phyloP scores from a whole-genome alignment of 2,888 invertebrate genomes.

The Conomelus anceps region DNA sequence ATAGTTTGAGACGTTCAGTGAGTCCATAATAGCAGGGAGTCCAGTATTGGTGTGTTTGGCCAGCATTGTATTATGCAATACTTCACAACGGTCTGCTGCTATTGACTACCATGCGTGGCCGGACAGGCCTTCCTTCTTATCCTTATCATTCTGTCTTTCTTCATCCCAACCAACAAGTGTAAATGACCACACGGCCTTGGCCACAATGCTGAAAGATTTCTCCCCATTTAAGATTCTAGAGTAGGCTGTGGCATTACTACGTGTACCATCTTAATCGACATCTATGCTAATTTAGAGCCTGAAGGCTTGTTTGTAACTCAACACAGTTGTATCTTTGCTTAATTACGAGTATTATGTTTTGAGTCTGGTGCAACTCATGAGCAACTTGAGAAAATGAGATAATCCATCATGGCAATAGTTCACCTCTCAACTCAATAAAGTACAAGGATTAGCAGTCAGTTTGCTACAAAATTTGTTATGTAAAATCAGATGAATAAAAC shows the following conservation, averaged over 20 bases:
- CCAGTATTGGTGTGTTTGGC: background rate
- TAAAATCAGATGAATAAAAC: no score
- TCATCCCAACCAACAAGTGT: background rate
- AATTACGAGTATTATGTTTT: background rate
- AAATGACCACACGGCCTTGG: background rate
- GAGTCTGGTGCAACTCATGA: no score
- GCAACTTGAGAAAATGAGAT: no score
- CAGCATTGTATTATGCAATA: background rate
- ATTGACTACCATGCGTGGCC: background rate
- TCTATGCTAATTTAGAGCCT: background rate
- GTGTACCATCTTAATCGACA: background rate
- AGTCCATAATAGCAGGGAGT: background rate
- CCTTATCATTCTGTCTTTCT: background rate
- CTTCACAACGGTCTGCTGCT: background rate
- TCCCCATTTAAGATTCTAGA: background rate
- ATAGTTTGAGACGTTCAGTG: background rate
- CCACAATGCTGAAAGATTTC: background rate
- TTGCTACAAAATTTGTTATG: no score
- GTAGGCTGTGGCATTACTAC: background rate
- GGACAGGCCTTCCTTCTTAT: background rate
- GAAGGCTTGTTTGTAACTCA: background rate
- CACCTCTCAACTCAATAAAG: no score
- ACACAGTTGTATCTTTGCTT: background rate
- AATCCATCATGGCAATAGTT: no score
- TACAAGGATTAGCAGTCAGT: no score